phyloP scores from a whole-genome alignment of 2,113 vertebrate genomes.

The Rhinopithecus roxellana region DNA sequence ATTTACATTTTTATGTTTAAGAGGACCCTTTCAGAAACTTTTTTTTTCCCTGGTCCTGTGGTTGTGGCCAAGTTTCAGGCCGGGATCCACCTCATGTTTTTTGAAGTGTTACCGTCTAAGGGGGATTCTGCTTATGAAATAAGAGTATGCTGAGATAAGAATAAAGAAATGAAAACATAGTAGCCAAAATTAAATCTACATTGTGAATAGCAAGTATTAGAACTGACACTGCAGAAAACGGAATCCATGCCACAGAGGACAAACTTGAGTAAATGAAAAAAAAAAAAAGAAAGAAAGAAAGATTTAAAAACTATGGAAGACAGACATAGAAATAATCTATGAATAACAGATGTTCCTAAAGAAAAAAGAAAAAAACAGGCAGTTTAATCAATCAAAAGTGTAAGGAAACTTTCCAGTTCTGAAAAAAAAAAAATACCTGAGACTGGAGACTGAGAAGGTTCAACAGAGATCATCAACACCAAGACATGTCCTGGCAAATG shows the following conservation, averaged over 20 bases:
- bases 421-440: constrained; percentile 80
- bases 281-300: constrained; percentile 45
- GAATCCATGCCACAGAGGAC: constrained; percentile 76
- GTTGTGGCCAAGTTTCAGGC: constrained; percentile 63
- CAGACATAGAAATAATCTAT: constrained; percentile 76
- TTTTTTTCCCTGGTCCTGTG: constrained; percentile 49
- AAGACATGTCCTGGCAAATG: constrained; percentile 81
- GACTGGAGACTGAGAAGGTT: constrained; percentile 80
- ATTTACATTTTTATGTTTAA: constrained; percentile 67
- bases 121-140: constrained; percentile 72
- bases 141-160: constrained; percentile 69
- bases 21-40: constrained; percentile 57
- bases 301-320: constrained; percentile 75
- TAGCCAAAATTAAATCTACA: constrained; percentile 78
- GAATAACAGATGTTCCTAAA: constrained; percentile 75
- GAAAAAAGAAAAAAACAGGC: constrained; percentile 51
- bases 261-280: constrained; percentile 74
- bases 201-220: constrained; percentile 72
- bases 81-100: constrained; percentile 65
- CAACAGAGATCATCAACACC: constrained; percentile 82
- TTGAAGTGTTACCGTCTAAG: constrained; percentile 59
- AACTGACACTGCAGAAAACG: constrained; percentile 72
- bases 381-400: constrained; percentile 76
- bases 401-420: constrained; percentile 78
- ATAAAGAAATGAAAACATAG: constrained; percentile 76